phyloP scores from a whole-genome alignment of 2,888 invertebrate genomes.

The Lamellibrachia columna region DNA sequence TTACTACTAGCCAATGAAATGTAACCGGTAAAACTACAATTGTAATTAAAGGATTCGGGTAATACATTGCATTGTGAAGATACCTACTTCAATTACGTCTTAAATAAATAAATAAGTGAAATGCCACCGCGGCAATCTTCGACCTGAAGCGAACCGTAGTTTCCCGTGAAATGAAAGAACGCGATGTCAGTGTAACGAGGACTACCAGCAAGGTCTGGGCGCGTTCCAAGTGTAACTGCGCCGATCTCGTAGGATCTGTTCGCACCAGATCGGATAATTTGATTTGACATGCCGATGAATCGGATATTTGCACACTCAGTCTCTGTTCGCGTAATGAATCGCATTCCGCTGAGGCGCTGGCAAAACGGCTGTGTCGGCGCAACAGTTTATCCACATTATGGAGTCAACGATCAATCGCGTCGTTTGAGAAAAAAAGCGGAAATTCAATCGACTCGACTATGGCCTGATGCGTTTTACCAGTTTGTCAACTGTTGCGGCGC shows the following conservation, averaged over 20 bases:
- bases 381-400: not conserved
- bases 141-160: not conserved
- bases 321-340: not conserved
- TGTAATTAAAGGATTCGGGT: not conserved
- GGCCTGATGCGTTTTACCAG: conserved; percentile 12
- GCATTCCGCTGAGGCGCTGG: not conserved
- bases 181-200: not conserved
- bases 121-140: not conserved
- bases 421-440: not conserved
- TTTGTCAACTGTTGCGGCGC: not conserved
- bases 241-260: not conserved
- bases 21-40: not conserved
- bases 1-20: not conserved
- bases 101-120: not conserved
- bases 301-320: not conserved
- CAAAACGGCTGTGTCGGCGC: not conserved
- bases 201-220: not conserved
- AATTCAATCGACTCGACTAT: conserved; percentile 12
- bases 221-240: not conserved
- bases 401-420: conserved; percentile 4
- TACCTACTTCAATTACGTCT: not conserved
- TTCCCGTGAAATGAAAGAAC: not conserved
- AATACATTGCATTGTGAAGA: not conserved
- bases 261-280: conserved; percentile 8
- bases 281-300: conserved; percentile 6